These are phyloP conservation scores for Pangasius larnaudii DNA, from an alignment of 2,797 vertebrate genomes.

Conservation along the genomic window DNA sequence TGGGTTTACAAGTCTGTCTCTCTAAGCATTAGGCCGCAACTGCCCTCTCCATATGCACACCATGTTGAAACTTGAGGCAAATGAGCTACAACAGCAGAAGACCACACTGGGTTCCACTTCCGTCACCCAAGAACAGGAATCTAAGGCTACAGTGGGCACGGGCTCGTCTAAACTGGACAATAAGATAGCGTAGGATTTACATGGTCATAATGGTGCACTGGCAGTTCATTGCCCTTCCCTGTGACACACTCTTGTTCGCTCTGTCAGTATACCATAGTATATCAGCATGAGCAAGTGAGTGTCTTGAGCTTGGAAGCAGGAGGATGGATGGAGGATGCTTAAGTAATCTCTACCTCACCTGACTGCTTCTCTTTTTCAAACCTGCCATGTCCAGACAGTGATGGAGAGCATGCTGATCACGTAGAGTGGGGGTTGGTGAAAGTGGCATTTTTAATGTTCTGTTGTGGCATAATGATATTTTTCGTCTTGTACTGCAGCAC, in stretches of 20 bases:
- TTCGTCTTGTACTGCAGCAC: no score
- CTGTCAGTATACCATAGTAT: not conserved
- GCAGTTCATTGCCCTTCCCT: not conserved
- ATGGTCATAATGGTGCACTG: not conserved
- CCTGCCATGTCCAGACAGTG: not conserved
- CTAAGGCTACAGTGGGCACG: no score
- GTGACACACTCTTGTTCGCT: not conserved
- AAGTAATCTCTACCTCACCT: slow-evolving; percentile 10
- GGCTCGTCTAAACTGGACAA: not conserved
- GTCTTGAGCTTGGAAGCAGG: slow-evolving; percentile 6
- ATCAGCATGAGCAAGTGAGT: not conserved
- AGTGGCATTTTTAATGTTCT: not conserved
- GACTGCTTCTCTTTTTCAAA: not conserved
- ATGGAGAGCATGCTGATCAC: not conserved
- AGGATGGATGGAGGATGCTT: not conserved
- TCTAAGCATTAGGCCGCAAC: no score
- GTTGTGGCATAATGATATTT: not conserved
- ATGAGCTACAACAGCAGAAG: not conserved
- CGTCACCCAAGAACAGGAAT: no score
- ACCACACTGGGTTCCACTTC: no score
- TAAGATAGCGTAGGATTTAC: not conserved
- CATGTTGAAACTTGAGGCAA: not conserved
- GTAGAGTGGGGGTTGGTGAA: not conserved
- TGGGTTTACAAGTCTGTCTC: no score
- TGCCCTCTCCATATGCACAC: not conserved